Evolutionary conservation across 1,140 invertebrate genomes (phyloP).

Genomic region (Oryctes rhinoceros): DNA sequence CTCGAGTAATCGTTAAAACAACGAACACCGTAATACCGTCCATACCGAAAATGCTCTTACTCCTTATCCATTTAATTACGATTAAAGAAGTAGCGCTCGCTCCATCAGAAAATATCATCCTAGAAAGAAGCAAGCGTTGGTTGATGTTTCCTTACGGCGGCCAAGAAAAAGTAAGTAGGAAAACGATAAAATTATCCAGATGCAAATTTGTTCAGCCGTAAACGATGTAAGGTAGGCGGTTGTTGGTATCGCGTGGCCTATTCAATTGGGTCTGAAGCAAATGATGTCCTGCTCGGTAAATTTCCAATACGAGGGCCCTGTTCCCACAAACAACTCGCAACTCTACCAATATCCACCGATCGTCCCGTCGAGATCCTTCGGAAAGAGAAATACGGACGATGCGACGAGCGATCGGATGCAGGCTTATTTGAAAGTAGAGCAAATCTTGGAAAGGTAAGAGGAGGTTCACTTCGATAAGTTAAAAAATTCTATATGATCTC

Average conservation of each 20-base stretch:
- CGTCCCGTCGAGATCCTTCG: slow-evolving; percentile 40
- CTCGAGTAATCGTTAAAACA: no score
- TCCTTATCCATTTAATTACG: no score
- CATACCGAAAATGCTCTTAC: no score
- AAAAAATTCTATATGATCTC: no score
- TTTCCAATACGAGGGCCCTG: slow-evolving; percentile 45
- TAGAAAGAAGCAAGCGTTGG: background rate
- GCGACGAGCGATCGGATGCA: slow-evolving; percentile 41
- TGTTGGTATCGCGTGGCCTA: slow-evolving; percentile 45
- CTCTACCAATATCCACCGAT: slow-evolving; percentile 45
- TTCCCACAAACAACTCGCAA: slow-evolving; percentile 32
- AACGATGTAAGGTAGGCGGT: no score
- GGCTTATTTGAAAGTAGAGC: slow-evolving; percentile 44
- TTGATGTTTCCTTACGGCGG: background rate
- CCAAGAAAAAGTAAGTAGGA: background rate
- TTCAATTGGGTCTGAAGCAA: slow-evolving; percentile 47
- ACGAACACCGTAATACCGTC: no score
- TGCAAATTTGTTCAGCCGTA: no score
- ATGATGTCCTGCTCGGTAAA: slow-evolving; percentile 44
- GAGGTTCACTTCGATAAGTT: no score
- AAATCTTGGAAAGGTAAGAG: slow-evolving; percentile 40
- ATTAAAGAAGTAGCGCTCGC: no score
- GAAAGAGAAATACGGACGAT: background rate
- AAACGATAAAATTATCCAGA: background rate
- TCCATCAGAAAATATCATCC: background rate